phyloP scores from a whole-genome alignment of 2,113 vertebrate genomes.

The Hiodon alosoides region DNA sequence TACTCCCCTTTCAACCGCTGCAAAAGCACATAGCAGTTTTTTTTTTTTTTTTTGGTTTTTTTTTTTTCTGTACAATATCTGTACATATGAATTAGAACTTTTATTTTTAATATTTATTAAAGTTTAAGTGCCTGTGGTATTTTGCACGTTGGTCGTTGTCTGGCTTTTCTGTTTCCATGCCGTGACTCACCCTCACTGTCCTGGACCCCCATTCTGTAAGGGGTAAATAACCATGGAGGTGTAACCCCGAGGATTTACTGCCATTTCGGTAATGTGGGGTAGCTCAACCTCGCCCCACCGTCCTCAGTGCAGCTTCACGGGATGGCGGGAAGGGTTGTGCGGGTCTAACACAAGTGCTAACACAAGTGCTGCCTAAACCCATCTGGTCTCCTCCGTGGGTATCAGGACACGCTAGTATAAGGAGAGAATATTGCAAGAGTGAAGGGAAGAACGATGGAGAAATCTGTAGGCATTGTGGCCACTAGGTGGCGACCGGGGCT shows the following conservation, averaged over 20 bases:
- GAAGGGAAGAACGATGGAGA: neutral
- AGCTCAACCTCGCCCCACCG: no score
- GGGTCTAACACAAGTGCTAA: no score
- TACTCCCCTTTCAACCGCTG: constrained; percentile 58
- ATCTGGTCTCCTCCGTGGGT: no score
- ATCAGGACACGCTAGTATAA: no score
- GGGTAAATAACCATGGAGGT: no score
- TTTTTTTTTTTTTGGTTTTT: constrained; percentile 24
- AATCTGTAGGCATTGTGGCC: neutral
- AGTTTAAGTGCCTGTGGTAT: constrained; percentile 72
- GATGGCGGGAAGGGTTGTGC: no score
- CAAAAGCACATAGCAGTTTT: constrained; percentile 53
- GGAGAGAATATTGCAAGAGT: no score
- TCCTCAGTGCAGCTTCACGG: no score
- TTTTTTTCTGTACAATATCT: constrained; percentile 68
- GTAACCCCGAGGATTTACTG: no score
- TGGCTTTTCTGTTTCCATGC: constrained; percentile 39
- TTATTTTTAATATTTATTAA: constrained; percentile 95
- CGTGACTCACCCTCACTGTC: neutral
- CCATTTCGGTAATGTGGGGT: no score
- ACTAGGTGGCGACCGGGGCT: constrained; percentile 17
- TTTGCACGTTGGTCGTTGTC: constrained; percentile 69
- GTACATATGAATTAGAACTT: constrained; percentile 79
- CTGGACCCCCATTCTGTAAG: no score
- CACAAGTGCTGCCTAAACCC: no score